Conservation (phyloP, 2,888 invertebrate genomes). For the Acrobasis repandana region DNA sequence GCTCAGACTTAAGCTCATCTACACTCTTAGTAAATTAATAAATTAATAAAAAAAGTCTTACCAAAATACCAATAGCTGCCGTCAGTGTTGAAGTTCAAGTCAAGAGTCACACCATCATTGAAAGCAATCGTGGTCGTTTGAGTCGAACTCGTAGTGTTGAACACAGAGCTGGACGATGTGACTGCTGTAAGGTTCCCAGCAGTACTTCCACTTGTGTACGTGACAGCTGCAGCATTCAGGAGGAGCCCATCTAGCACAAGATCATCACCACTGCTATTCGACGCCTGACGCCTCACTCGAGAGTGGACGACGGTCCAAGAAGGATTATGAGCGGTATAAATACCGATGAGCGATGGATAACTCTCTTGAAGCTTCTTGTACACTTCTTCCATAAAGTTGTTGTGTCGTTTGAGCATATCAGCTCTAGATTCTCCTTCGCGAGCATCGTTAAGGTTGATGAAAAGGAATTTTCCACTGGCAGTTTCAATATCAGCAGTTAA, state of each 20-base stretch:
- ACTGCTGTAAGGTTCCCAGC: slow-evolving; percentile 23
- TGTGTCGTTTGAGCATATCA: slow-evolving; percentile 83
- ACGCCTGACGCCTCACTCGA: slow-evolving; percentile 56
- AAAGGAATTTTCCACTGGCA: slow-evolving; percentile 73
- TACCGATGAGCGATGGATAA: slow-evolving; percentile 73
- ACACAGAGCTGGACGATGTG: slow-evolving; percentile 22
- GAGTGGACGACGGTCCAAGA: slow-evolving; percentile 69
- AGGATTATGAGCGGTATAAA: slow-evolving; percentile 83
- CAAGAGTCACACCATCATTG: slow-evolving; percentile 42
- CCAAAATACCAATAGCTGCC: slow-evolving; percentile 72
- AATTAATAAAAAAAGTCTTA: slow-evolving; percentile 41
- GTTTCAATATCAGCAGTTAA: slow-evolving; percentile 59
- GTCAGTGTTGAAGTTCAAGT: slow-evolving; percentile 50
- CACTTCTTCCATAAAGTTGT: slow-evolving; percentile 82
- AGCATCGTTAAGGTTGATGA: slow-evolving; percentile 83
- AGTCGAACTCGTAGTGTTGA: slow-evolving; percentile 33
- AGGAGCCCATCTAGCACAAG: slow-evolving; percentile 47
- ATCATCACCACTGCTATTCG: slow-evolving; percentile 25
- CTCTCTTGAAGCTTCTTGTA: slow-evolving; percentile 71
- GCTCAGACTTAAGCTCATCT: too few relatives aligned
- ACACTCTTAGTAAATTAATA: neutral
- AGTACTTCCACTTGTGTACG: slow-evolving; percentile 25
- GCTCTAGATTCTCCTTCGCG: slow-evolving; percentile 78
- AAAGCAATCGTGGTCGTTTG: slow-evolving; percentile 49
- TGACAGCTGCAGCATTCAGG: slow-evolving; percentile 44